Evolutionary conservation across 2,888 invertebrate species (phyloP).

Genomic region (Oligia latruncula): DNA sequence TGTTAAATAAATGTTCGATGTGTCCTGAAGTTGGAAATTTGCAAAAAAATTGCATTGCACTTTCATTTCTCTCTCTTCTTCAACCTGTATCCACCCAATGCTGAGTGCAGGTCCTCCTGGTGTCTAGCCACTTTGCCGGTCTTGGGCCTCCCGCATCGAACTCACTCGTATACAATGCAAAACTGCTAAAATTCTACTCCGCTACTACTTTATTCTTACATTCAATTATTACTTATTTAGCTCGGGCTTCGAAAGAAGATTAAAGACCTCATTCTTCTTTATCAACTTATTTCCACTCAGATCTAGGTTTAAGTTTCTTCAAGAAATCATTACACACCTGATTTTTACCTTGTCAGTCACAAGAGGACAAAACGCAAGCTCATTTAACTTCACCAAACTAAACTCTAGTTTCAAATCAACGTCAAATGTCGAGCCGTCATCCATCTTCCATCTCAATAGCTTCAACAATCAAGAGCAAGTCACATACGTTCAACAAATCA

Average conservation of each 20-base stretch:
- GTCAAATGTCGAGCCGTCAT: neutral
- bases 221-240: too few species aligned
- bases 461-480: neutral
- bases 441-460: neutral
- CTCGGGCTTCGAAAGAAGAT: too few species aligned
- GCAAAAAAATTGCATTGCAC: neutral
- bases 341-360: neutral
- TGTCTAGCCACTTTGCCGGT: neutral
- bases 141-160: neutral
- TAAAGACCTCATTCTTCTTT: too few species aligned
- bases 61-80: neutral
- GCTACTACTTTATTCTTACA: neutral
- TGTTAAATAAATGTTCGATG: neutral
- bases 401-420: neutral
- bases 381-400: neutral
- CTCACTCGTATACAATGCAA: neutral
- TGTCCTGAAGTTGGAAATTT: neutral
- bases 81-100: neutral
- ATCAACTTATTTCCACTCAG: neutral
- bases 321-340: neutral
- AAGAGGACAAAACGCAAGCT: neutral
- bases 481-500: slow-evolving; percentile 32
- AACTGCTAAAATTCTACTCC: neutral
- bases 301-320: neutral
- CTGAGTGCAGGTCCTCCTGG: neutral